These are phyloP conservation scores for Helogale parvula DNA, from an alignment of 2,113 vertebrate species.

Conservation along the genomic window DNA sequence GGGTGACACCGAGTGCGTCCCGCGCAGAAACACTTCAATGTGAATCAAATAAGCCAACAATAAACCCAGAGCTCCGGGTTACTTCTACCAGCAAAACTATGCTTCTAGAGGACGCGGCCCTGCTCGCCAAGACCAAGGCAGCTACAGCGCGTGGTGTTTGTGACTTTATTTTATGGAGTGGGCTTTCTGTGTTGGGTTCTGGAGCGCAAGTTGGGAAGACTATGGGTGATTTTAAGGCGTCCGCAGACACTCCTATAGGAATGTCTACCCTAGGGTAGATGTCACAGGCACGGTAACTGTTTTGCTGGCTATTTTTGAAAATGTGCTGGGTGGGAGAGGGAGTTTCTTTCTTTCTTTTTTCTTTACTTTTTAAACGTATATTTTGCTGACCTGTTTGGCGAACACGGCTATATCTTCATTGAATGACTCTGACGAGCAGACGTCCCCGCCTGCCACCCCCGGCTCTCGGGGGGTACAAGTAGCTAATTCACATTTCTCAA, in stretches of 20 bases:
- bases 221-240: background rate
- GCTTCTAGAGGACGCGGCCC: background rate
- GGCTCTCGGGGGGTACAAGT: constrained; percentile 99
- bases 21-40: constrained; percentile 73
- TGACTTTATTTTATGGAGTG: background rate
- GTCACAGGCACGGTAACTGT: background rate
- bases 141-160: background rate
- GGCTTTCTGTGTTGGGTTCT: background rate
- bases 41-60: constrained; percentile 75
- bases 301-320: constrained; percentile 30
- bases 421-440: constrained; percentile 99
- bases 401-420: constrained; percentile 99
- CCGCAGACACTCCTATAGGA: background rate
- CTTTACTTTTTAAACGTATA: constrained; percentile 70
- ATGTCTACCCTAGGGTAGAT: background rate
- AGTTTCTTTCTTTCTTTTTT: background rate
- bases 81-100: background rate
- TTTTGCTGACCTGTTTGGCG: constrained; percentile 98
- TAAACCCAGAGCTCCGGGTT: constrained; percentile 51
- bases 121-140: background rate
- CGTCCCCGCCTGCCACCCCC: constrained; percentile 99
- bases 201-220: background rate
- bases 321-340: background rate
- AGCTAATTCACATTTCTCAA: constrained; percentile 99
- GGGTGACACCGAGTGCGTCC: constrained; percentile 66